These are phyloP conservation scores for Brachypodius melanocephalos DNA, from an alignment of 2,113 vertebrate genomes.

Conservation along the genomic window DNA sequence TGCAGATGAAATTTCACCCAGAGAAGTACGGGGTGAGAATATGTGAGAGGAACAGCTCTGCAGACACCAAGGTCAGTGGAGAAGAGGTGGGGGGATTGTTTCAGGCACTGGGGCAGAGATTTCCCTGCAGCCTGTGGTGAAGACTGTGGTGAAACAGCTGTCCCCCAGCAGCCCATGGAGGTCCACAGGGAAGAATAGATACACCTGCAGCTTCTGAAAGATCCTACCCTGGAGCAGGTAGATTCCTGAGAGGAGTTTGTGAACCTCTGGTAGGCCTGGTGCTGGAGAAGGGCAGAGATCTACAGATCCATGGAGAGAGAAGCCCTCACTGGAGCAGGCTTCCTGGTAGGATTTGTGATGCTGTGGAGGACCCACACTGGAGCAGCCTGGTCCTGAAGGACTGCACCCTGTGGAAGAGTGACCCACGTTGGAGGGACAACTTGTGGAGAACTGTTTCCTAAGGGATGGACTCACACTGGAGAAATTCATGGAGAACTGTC, in stretches of 20 bases:
- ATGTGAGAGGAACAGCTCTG: neutral
- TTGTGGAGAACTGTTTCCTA: neutral
- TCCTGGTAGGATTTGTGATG: neutral
- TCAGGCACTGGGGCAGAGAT: neutral
- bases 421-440: rapidly evolving
- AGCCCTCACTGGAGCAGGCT: neutral
- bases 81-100: neutral
- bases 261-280: neutral
- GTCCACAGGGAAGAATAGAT: neutral
- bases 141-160: neutral
- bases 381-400: neutral
- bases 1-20: neutral
- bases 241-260: neutral
- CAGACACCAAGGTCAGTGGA: neutral
- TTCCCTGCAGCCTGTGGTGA: neutral
- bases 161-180: neutral
- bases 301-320: neutral
- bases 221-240: rapidly evolving
- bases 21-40: neutral
- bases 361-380: neutral
- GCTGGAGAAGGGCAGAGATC: neutral
- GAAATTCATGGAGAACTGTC: neutral
- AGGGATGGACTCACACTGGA: neutral
- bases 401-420: neutral
- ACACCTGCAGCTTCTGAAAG: neutral